A percentile compares a stretch with the other conserved stretches of the same genome.
Evolutionary conservation across 2,113 vertebrate genomes (phyloP).

Genomic region (Cyprichromis sp.): DNA sequence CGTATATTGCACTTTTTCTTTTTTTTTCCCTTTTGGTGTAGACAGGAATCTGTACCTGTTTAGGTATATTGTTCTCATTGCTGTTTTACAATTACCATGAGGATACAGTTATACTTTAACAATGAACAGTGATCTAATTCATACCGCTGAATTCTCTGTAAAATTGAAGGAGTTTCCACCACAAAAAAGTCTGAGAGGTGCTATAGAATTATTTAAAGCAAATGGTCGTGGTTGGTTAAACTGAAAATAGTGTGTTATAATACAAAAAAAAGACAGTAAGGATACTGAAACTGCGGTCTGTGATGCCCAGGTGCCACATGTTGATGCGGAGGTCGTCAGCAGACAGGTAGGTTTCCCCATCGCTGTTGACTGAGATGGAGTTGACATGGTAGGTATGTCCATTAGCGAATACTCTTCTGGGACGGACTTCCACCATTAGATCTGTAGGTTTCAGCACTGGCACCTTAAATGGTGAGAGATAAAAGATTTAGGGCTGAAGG

Average conservation of each 20-base stretch:
- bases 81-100: neutral
- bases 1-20: neutral
- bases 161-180: neutral
- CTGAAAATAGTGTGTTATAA: neutral
- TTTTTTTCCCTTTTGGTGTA: neutral
- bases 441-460: slow-evolving; percentile 87
- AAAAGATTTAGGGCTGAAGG: neutral
- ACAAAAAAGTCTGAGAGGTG: neutral
- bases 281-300: slow-evolving; percentile 96
- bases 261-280: slow-evolving; percentile 42
- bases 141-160: neutral
- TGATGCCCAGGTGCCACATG: slow-evolving; percentile 93
- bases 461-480: slow-evolving; percentile 63
- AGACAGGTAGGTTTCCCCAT: slow-evolving; percentile 87
- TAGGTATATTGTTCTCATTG: neutral
- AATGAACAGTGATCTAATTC: neutral
- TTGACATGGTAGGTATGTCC: slow-evolving; percentile 93
- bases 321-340: slow-evolving; percentile 94
- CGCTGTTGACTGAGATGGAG: slow-evolving; percentile 94
- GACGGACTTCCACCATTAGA: slow-evolving; percentile 93
- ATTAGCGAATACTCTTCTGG: slow-evolving; percentile 85
- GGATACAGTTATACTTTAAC: neutral
- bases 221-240: neutral
- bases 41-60: neutral
- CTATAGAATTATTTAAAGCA: neutral